Base-by-base conservation (phyloP, 1,140 invertebrate species). In the Caenorhabditis elegans region DNA sequence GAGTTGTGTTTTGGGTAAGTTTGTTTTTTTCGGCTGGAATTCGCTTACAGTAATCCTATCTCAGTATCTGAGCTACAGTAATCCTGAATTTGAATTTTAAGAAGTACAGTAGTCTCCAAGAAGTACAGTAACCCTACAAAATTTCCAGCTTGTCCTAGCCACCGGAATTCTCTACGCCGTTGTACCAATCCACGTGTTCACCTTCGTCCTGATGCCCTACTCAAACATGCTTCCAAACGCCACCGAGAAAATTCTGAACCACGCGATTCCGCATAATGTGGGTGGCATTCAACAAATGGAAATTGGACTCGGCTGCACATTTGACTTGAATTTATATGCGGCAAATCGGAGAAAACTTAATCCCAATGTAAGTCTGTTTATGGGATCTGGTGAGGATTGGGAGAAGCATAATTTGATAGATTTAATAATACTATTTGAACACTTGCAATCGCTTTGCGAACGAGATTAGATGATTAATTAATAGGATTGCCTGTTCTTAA, bases 281-380 rank as follows among this genome's bases (percentile, higher is more conserved):
- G 83, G 83, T 2, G 78, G 83, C 6, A 49, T 87, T 36, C 49
- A 87, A 36, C 86, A 90, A 60, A 89, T 88, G 80, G 87, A 88
- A 78, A 55, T 82, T n/a, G 15, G 84, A n/a, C 80, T 88, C 15
- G 88, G 84, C 1, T 88, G 87, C 80, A 88, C 85, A 26, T 88
- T 88, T 51, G 84, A 88, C 43, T 87, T 90, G 46, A 89, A 87
- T 75, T 82, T 88, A 13, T 88, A 88, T 60, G 79, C 86, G 13
- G 81, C 85, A 3, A 87, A 82, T 43, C 83, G 89, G 78, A 47
- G 87, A n/a, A 82, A 80, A 46, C 43, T 77, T 28, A 88, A 89
- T 77, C 86, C 86, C 17, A 85, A 83, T 79, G 87, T 88, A 34
- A 84, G 78, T 83, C 3, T 15, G 31, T 43, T 43, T 79, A 8